Conservation (phyloP, 2,888 invertebrate genomes). For the Chloroclystis v-ata region DNA sequence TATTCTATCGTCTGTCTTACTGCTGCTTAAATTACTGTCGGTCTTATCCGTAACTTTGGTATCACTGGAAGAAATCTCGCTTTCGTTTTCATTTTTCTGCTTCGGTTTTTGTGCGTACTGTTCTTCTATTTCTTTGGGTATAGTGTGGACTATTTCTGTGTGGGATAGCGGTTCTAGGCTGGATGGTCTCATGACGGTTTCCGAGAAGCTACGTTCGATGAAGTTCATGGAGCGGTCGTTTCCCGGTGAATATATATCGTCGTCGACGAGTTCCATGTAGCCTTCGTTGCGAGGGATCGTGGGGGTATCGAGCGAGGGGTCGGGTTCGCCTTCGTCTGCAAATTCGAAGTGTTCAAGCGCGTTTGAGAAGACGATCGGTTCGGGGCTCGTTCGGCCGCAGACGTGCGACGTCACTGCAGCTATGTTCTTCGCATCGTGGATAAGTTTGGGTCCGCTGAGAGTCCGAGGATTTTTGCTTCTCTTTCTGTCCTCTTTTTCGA, state of each 20-base stretch:
- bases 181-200: constrained; percentile 54
- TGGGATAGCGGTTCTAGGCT: constrained; percentile 30
- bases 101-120: constrained; percentile 15
- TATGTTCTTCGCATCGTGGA: constrained; percentile 65
- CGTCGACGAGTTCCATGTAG: constrained; percentile 68
- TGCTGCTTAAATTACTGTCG: constrained; percentile 24
- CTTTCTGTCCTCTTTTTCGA: constrained; percentile 53
- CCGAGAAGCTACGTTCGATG: constrained; percentile 70
- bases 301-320: constrained; percentile 81
- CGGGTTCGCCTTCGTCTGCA: constrained; percentile 91
- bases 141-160: constrained; percentile 29
- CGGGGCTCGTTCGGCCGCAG: constrained; percentile 61
- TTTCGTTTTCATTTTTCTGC: constrained; percentile 37
- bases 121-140: constrained; percentile 26
- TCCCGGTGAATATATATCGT: constrained; percentile 61
- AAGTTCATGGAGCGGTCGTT: constrained; percentile 77
- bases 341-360: constrained; percentile 90
- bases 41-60: constrained; percentile 27
- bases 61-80: constrained; percentile 33
- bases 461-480: constrained; percentile 54
- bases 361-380: constrained; percentile 60
- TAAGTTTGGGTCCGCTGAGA: constrained; percentile 55
- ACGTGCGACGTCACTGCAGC: constrained; percentile 61
- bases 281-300: constrained; percentile 55
- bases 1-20: constrained; percentile 24